Evolutionary conservation across 37 sponge, comb jelly and placozoan species (phyloP).

Genomic region (Spongia lamella): DNA sequence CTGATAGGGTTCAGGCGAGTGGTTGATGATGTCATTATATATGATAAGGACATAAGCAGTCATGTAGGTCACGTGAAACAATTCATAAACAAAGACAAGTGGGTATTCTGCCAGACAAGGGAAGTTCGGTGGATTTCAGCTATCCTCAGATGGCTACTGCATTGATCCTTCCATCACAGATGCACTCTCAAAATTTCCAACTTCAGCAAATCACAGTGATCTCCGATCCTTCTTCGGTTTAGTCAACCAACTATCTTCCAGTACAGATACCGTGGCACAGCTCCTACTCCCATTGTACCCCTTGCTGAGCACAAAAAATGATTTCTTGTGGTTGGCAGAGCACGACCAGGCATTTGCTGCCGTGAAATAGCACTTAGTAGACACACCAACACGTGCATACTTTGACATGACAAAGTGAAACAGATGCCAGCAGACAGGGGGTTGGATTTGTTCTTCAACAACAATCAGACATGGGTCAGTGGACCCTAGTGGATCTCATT

Average conservation of each 20-base stretch:
- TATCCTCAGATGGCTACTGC: too few species aligned
- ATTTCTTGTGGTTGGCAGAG: conserved; percentile 2
- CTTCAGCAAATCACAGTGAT: too few species aligned
- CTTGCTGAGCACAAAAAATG: not conserved
- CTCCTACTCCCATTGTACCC: conserved; percentile 18
- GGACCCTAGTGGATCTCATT: not conserved
- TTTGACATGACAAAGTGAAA: not conserved
- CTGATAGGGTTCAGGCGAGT: too few species aligned
- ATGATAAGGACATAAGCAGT: not conserved
- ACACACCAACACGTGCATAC: not conserved
- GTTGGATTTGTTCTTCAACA: too few species aligned
- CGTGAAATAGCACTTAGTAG: not conserved
- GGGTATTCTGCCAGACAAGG: not conserved
- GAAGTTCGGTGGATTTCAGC: too few species aligned
- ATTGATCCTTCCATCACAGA: too few species aligned
- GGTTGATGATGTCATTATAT: not conserved
- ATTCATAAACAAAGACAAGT: conserved; percentile 1
- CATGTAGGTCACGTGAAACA: conserved; percentile 30
- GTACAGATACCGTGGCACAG: not conserved
- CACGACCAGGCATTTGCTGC: not conserved
- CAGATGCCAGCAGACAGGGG: not conserved
- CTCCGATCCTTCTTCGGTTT: too few species aligned
- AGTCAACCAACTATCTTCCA: too few species aligned
- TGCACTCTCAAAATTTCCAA: too few species aligned
- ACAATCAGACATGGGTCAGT: not conserved